Base-by-base conservation (phyloP, 2,888 invertebrate species). In the Mythimna lalbum region DNA sequence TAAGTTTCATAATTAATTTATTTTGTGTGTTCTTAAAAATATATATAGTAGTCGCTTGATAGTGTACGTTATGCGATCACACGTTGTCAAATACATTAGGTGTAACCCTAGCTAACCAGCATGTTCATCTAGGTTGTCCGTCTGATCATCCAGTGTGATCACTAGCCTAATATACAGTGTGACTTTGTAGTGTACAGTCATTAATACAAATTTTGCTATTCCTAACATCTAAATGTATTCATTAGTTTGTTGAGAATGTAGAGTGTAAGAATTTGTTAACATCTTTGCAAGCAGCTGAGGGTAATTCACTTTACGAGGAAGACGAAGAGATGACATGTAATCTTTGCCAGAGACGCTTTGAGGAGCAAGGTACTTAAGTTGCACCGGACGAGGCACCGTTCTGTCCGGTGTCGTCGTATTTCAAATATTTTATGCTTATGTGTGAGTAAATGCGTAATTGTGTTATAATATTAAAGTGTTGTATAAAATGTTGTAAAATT, bases 331-430 rank as follows among this genome's bases (percentile, higher is more conserved):
- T 96, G 95, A 97, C 96, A 96, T 97, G 97, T 96, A 97, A 97
- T 94, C 97, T 97, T 96, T 97, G 97, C 96, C 97, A 97, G 96
- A 97, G 97, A 96, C 97, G 97, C 93, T 97, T 97, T 97, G 97
- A 97, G 96, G 97, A 97, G 96, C 97, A 97, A 97, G 97, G 97
- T 97, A 97, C 96, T 95, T 93, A 89, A 93, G 92, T 90, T 89
- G 90, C 92, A 89, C 90, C 91, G 93, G 92, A 93, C 90, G 89
- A 88, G 86, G 85, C 89, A 88, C 90, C 89, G 89, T 90, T 88
- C 87, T 87, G 90, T 92, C 93, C 93, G 93, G 94, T 94, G 92
- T 90, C 92, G 89, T 90, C 92, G 91, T 92, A 91, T 92, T 93
- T 92, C 90, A 89, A 90, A 91, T 91, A 90, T 91, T 90, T 90